Percentiles rank a stretch among this genome's conserved stretches.
Evolutionary conservation across 2,113 vertebrate species (phyloP).

Genomic region (Erpornis zantholeuca): DNA sequence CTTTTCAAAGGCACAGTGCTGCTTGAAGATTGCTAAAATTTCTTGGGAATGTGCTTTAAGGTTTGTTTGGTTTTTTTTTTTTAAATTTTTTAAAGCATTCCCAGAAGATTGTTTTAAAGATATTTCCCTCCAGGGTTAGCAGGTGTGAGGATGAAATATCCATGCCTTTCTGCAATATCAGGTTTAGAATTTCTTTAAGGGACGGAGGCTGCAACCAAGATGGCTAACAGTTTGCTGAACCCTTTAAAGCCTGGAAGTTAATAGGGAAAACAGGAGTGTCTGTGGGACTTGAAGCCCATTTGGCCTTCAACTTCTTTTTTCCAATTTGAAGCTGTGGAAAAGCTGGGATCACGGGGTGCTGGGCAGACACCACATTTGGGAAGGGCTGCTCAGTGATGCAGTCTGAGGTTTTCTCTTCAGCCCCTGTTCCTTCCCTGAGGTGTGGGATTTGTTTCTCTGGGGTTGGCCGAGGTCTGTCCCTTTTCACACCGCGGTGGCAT

Average conservation of each 20-base stretch:
- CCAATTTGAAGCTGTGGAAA: not conserved
- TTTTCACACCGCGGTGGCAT: fast-evolving
- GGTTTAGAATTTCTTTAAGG: slow-evolving; percentile 54
- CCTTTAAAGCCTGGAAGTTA: slow-evolving; percentile 34
- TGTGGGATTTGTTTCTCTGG: not conserved
- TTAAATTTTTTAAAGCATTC: slow-evolving; percentile 36
- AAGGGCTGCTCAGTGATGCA: not conserved
- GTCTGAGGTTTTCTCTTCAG: not conserved
- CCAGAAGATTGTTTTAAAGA: slow-evolving; percentile 53
- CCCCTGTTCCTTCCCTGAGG: not conserved
- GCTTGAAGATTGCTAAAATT: slow-evolving; percentile 51
- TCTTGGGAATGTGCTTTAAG: slow-evolving; percentile 39
- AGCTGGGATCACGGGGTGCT: fast-evolving
- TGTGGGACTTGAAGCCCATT: not conserved
- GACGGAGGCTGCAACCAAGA: slow-evolving; percentile 11
- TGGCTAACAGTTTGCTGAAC: slow-evolving; percentile 8
- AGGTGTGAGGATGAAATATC: slow-evolving; percentile 60
- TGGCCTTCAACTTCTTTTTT: not conserved
- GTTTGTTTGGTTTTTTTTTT: not conserved
- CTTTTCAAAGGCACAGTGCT: slow-evolving; percentile 38
- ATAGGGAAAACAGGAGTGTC: not conserved
- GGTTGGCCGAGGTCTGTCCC: fast-evolving
- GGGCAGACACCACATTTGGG: not conserved
- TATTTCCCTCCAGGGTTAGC: slow-evolving; percentile 64
- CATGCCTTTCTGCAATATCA: slow-evolving; percentile 54